Percentiles rank a stretch among this genome's conserved stretches.
phyloP scores from a whole-genome alignment of 2,113 vertebrate genomes.

The Nerophis ophidion region DNA sequence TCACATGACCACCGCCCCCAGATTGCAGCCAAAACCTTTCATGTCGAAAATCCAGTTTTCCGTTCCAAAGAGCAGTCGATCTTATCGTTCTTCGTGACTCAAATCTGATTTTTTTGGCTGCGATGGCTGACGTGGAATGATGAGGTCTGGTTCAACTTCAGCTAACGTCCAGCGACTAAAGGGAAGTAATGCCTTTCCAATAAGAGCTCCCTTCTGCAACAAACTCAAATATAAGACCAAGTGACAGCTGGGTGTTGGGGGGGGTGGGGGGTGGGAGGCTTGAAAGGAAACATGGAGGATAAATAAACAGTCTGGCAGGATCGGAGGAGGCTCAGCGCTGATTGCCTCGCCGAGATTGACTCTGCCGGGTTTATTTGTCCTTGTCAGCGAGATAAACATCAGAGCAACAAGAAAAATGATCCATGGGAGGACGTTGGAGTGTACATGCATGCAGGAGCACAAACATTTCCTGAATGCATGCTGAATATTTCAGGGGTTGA shows the following conservation, averaged over 20 bases:
- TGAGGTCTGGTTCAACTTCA: constrained; percentile 33
- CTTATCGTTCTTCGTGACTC: constrained; percentile 55
- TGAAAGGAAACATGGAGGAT: constrained; percentile 65
- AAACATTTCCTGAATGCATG: background rate
- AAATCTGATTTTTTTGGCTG: constrained; percentile 56
- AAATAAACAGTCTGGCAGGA: constrained; percentile 62
- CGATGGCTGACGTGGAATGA: constrained; percentile 61
- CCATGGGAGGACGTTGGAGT: constrained; percentile 16
- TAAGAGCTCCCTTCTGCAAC: constrained; percentile 63
- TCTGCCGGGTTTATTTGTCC: constrained; percentile 66
- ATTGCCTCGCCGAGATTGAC: constrained; percentile 55
- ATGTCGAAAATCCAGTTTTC: constrained; percentile 58
- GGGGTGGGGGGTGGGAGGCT: constrained; percentile 32
- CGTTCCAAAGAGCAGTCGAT: constrained; percentile 52
- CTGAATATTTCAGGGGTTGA: background rate
- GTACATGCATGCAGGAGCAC: constrained; percentile 18
- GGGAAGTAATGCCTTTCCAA: constrained; percentile 62
- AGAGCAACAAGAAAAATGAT: constrained; percentile 45
- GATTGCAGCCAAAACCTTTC: constrained; percentile 37
- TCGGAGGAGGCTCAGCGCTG: constrained; percentile 43
- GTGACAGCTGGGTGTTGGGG: constrained; percentile 23
- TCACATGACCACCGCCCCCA: too few species aligned
- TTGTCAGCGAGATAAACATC: constrained; percentile 67
- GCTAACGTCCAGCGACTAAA: constrained; percentile 62
- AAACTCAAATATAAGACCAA: background rate